A percentile compares a stretch with the other conserved stretches of the same genome.
Evolutionary conservation across 2,113 vertebrate species (phyloP).

Genomic region (Hiodon tergisus): DNA sequence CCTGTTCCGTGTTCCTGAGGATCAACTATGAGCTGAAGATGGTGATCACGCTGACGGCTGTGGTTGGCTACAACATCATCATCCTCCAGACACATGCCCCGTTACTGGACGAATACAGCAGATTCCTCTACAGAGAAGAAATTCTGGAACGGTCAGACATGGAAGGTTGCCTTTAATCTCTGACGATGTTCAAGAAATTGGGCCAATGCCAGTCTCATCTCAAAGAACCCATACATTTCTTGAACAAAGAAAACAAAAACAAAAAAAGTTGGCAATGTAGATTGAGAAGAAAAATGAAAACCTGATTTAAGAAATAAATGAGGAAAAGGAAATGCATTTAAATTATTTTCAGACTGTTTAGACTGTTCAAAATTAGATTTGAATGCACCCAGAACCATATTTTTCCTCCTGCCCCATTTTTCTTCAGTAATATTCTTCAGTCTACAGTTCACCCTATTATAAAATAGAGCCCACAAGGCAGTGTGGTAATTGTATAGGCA

Average conservation of each 20-base stretch:
- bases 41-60: slow-evolving; percentile 85
- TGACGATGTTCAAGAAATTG: neutral
- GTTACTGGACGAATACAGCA: slow-evolving; percentile 85
- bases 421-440: slow-evolving; percentile 7
- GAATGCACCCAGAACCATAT: no score
- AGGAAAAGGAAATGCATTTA: no score
- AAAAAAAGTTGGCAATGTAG: neutral
- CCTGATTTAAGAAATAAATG: no score
- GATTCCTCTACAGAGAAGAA: slow-evolving; percentile 76
- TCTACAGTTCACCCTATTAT: neutral
- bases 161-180: no score
- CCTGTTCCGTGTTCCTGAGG: slow-evolving; percentile 92
- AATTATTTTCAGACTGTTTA: no score
- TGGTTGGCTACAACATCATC: slow-evolving; percentile 86
- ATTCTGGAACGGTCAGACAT: slow-evolving; percentile 72
- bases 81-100: slow-evolving; percentile 84
- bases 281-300: no score
- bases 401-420: neutral
- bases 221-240: neutral
- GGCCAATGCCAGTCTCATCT: neutral
- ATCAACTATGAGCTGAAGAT: slow-evolving; percentile 97
- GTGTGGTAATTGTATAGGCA: slow-evolving; percentile 11
- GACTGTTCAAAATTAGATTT: no score
- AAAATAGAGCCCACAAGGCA: neutral
- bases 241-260: neutral